Evolutionary conservation across 2,113 vertebrate genomes (phyloP).

Genomic region (Sylvilagus bachmani): DNA sequence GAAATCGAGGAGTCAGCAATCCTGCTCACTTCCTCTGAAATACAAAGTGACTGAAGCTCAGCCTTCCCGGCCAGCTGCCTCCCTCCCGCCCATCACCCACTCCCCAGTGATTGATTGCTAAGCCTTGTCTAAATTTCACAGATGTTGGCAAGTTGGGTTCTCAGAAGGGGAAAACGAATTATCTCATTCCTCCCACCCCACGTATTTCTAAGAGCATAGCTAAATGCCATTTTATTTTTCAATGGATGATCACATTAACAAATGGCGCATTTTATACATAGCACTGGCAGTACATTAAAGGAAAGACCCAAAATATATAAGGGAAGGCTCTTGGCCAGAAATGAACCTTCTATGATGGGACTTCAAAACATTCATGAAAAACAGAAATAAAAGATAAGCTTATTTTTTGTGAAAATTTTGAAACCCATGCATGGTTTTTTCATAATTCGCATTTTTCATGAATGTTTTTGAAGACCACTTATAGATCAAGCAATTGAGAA

Average conservation of each 20-base stretch:
- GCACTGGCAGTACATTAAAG: conserved; percentile 62
- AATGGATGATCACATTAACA: conserved; percentile 73
- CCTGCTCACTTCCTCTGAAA: conserved; percentile 10
- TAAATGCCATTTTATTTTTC: conserved; percentile 68
- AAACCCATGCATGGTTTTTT: no score
- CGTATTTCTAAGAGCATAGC: conserved; percentile 69
- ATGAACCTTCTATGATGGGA: not conserved
- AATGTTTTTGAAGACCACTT: no score
- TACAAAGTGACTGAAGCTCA: conserved; percentile 65
- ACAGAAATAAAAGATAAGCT: no score
- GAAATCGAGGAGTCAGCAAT: conserved; percentile 57
- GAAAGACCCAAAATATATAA: not conserved
- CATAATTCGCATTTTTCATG: no score
- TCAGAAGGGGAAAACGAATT: conserved; percentile 68
- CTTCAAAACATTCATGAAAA: no score
- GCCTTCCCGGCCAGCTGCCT: conserved; percentile 62
- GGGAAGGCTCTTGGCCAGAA: not conserved
- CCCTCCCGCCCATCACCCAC: not conserved
- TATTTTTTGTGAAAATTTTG: no score
- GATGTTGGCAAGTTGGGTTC: conserved; percentile 62
- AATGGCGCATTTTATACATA: conserved; percentile 65
- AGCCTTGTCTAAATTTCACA: conserved; percentile 56
- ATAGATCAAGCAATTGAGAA: no score
- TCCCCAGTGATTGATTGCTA: conserved; percentile 61
- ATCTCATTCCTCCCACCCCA: not conserved